A percentile compares a stretch with the other conserved stretches of the same genome.
Conservation (phyloP, 2,797 vertebrate genomes). For the Anolis apletophallus region DNA sequence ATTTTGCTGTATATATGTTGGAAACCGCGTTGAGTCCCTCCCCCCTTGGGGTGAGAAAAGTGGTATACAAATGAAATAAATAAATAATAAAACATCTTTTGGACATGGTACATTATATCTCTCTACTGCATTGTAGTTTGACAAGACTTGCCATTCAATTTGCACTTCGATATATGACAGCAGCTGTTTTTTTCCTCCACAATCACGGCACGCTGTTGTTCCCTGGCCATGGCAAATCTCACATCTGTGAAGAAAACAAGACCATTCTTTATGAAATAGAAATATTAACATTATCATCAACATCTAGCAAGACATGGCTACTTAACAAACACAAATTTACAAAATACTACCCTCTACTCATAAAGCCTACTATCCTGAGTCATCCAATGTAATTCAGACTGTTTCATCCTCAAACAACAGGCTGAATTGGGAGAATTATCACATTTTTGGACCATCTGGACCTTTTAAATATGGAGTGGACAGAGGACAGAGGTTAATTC, state of each 20-base stretch:
- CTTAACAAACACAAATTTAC: background rate
- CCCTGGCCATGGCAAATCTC: slow-evolving; percentile 26
- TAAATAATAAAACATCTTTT: too few species aligned
- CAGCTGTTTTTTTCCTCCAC: slow-evolving; percentile 52
- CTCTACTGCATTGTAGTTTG: background rate
- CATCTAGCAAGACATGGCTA: background rate
- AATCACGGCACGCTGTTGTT: background rate
- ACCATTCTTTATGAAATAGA: fast-evolving
- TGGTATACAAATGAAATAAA: too few species aligned
- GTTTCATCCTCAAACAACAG: too few species aligned
- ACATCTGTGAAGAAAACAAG: slow-evolving; percentile 36
- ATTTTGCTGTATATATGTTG: too few species aligned
- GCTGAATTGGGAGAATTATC: too few species aligned
- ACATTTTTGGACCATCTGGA: too few species aligned
- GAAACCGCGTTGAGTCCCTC: too few species aligned
- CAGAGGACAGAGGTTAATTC: too few species aligned
- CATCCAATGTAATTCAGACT: too few species aligned
- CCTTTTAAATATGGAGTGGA: too few species aligned
- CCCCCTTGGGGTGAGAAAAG: too few species aligned
- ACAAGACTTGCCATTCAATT: slow-evolving; percentile 53
- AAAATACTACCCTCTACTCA: background rate
- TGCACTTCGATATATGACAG: slow-evolving; percentile 49
- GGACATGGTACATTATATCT: too few species aligned
- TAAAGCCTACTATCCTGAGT: background rate
- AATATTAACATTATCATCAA: background rate